Base-by-base conservation (phyloP, 2,888 invertebrate genomes). In the Brachyopa scutellaris region DNA sequence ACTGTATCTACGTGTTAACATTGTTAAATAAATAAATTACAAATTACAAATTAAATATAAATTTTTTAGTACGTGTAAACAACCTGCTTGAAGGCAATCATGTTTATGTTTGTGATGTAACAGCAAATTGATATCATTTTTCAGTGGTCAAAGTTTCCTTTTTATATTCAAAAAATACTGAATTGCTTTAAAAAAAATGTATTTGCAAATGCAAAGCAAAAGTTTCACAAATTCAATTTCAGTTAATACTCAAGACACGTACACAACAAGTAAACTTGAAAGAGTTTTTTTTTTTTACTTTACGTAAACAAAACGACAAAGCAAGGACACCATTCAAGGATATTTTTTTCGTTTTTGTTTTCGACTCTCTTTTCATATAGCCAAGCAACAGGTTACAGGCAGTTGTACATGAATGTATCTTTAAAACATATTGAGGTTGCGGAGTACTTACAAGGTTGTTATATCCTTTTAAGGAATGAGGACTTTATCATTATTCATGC, bases 101-200 rank as follows among this genome's bases (percentile, higher is more conserved):
- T n/a, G n/a, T n/a, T n/a, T 13, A 26, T 26, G 26, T 29, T 13
- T 47, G 7, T 47, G 42, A 49, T 29, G 26, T 2, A 7, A 13
- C 26, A 49, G 15, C 13, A 49, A 49, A 26, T 49, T 49, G 13
- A 49, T 29, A 49, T 49, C 15, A 49, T 9, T 49, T 49, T 26
- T 29, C 11, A 7, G 15, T 15, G 23, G 11, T 2, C 0, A 49
- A 49, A 13, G 13, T 26, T 47, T 11, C 0, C 5, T 15, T 8
- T 17, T 15, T 36, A 36, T 4, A 6, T 9, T 2, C 45, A 1
- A 9, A 45, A 23, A 45, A 6, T 40, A 17, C 19, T 21, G 11
- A 21, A 45, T 45, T 23, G 23, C n/a, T 45, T 45, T 19, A 11
- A 45, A 23, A 23, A 23, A n/a, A n/a, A n/a, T n/a, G n/a, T 6